Conservation (phyloP, 1,140 invertebrate species). For the Drosophila ambigua region DNA sequence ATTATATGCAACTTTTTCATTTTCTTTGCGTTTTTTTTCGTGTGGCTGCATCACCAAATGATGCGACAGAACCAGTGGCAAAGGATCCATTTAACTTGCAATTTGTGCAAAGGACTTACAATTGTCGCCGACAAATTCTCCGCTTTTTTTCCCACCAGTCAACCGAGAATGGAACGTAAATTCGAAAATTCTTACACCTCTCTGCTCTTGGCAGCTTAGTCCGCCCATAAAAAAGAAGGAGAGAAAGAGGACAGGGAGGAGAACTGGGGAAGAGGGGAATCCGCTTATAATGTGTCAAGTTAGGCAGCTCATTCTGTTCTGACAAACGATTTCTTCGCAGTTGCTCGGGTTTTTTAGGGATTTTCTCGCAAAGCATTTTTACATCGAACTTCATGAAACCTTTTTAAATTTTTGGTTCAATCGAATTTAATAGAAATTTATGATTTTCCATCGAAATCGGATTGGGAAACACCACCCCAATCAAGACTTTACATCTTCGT, state of each 20-base stretch:
- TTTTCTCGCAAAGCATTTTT: no score
- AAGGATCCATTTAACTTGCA: conserved; percentile 58
- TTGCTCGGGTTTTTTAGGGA: background rate
- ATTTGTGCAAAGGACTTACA: conserved; percentile 60
- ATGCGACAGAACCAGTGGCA: conserved; percentile 38
- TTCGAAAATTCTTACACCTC: conserved; percentile 46
- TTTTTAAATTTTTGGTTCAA: no score
- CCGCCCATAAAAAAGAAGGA: conserved; percentile 7
- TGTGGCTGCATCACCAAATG: conserved; percentile 30
- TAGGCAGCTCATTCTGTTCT: conserved; percentile 7
- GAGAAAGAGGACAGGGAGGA: background rate
- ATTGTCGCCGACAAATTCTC: conserved; percentile 50
- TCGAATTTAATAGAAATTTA: background rate
- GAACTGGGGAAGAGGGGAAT: conserved; percentile 4
- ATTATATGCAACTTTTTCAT: conserved; percentile 14
- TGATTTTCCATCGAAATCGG: background rate
- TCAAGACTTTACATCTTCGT: conserved; percentile 30
- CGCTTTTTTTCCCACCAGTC: conserved; percentile 2
- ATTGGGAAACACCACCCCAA: conserved; percentile 1
- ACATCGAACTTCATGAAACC: no score
- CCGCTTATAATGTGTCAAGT: conserved; percentile 18
- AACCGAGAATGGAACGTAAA: conserved; percentile 31
- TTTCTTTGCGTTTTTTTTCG: background rate
- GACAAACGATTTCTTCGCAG: background rate
- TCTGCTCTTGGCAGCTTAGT: conserved; percentile 12